These are phyloP conservation scores for Myrmecobius fasciatus DNA, from an alignment of 2,113 vertebrate species.

Conservation along the genomic window DNA sequence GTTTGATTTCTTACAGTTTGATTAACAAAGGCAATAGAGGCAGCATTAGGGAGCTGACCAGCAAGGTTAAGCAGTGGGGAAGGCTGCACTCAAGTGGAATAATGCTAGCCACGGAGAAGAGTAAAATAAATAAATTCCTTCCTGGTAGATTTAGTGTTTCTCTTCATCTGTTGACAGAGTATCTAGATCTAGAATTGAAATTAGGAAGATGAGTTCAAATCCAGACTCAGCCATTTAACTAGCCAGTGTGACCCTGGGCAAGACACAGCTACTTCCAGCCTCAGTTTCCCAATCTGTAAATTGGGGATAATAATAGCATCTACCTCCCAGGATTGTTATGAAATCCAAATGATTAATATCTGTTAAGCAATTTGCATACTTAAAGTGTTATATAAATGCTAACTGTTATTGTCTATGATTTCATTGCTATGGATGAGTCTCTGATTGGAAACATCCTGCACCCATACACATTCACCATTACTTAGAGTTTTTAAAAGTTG, in stretches of 20 bases:
- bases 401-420: not conserved
- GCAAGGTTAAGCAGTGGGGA: not conserved
- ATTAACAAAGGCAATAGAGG: not conserved
- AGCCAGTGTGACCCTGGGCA: not conserved
- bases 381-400: not conserved
- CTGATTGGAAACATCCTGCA: not conserved
- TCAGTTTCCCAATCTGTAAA: not conserved
- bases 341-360: not conserved
- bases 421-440: not conserved
- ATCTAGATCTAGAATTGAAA: not conserved
- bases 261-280: not conserved
- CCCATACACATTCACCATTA: not conserved
- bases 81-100: not conserved
- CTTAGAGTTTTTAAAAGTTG: not conserved
- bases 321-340: not conserved
- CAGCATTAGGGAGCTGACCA: not conserved
- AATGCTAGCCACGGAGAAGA: not conserved
- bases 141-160: not conserved
- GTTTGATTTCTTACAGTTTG: not conserved
- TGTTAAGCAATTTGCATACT: not conserved
- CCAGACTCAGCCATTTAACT: not conserved
- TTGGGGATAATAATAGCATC: not conserved
- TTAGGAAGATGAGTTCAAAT: not conserved
- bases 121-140: not conserved
- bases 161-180: not conserved